A percentile compares a stretch with the other conserved stretches of the same genome.
Conservation (phyloP, 2,888 invertebrate genomes). For the Cataglyphis albicans region DNA sequence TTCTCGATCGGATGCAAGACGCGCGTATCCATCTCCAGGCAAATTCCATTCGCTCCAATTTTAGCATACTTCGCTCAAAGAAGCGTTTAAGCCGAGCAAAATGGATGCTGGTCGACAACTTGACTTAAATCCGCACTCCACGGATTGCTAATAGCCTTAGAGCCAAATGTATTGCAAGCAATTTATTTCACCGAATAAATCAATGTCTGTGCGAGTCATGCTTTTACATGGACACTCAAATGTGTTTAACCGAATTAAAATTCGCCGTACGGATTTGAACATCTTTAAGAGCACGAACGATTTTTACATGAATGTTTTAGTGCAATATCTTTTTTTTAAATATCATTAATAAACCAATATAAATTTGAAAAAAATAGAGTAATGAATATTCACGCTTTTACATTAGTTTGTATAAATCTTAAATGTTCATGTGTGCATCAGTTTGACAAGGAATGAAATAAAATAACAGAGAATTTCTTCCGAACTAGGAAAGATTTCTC, state of each 20-base stretch:
- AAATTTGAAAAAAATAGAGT: conserved; percentile 1
- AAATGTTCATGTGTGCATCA: not conserved
- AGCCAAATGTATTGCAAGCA: not conserved
- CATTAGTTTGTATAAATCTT: conserved; percentile 23
- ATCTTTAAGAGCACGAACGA: not conserved
- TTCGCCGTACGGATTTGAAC: not conserved
- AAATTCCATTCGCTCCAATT: conserved; percentile 48
- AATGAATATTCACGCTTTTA: not conserved
- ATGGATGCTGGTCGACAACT: conserved; percentile 27
- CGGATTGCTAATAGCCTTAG: conserved; percentile 48
- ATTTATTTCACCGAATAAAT: conserved; percentile 31
- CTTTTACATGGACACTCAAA: not conserved
- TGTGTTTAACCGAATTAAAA: conserved; percentile 26
- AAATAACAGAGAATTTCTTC: conserved; percentile 9
- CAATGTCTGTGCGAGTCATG: not conserved
- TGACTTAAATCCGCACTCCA: conserved; percentile 32
- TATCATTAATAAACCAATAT: conserved; percentile 5
- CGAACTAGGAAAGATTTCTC: not conserved
- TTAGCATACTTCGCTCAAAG: conserved; percentile 37
- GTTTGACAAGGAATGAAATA: conserved; percentile 4
- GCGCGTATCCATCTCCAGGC: conserved; percentile 24
- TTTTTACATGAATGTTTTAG: not conserved
- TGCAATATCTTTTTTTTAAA: not conserved
- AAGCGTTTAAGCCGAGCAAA: conserved; percentile 39
- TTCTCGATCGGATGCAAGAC: conserved; percentile 49